A percentile compares a stretch with the other conserved stretches of the same genome.
These are phyloP conservation scores for Synergus itoensis DNA, from an alignment of 2,888 invertebrate species.

Conservation along the genomic window DNA sequence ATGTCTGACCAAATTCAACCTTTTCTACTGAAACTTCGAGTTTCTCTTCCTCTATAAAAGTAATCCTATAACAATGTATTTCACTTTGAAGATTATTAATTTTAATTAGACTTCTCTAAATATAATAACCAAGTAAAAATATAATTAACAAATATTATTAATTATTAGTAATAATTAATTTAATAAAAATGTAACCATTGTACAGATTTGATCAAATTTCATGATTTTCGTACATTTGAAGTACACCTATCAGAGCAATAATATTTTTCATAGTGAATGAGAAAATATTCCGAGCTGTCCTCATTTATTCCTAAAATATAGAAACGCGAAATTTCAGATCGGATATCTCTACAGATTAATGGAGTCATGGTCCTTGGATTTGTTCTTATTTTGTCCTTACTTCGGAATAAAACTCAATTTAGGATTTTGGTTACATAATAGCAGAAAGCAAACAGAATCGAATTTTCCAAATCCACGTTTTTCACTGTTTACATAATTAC, in stretches of 20 bases:
- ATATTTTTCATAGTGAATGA: background rate
- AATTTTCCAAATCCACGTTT: constrained; percentile 5
- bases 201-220: too few species aligned
- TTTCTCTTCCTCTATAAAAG: background rate
- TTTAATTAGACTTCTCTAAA: background rate
- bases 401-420: constrained; percentile 8
- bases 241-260: background rate
- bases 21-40: background rate
- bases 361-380: constrained; percentile 10
- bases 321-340: constrained; percentile 18
- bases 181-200: too few species aligned
- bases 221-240: too few species aligned
- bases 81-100: background rate
- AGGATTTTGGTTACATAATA: constrained; percentile 13
- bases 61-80: background rate
- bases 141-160: background rate
- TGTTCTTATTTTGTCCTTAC: constrained; percentile 25
- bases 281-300: constrained; percentile 5
- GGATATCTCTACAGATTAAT: constrained; percentile 28
- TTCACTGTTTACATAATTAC: background rate
- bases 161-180: background rate
- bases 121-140: too few species aligned
- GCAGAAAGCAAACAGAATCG: background rate
- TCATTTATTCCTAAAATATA: constrained; percentile 7
- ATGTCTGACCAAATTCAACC: background rate